Evolutionary conservation across 2,888 invertebrate genomes (phyloP).

Genomic region (Heliconius ethilla): DNA sequence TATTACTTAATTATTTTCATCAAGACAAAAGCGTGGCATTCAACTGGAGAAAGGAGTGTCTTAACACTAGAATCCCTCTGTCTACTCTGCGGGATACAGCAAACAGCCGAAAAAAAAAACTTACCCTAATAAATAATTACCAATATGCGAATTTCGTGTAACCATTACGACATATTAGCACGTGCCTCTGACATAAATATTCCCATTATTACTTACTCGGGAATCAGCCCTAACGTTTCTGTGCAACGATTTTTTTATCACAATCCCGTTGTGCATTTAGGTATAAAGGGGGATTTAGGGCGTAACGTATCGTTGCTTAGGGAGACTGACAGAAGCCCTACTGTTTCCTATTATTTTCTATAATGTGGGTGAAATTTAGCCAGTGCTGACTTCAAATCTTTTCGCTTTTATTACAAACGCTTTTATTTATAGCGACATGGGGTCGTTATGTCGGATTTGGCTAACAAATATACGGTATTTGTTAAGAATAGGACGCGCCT

Average conservation of each 20-base stretch:
- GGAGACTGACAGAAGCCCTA: slow-evolving; percentile 70
- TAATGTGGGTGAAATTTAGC: slow-evolving; percentile 81
- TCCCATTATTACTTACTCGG: slow-evolving; percentile 72
- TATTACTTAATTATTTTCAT: too few species aligned
- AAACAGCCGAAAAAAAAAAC: slow-evolving; percentile 37
- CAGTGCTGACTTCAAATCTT: slow-evolving; percentile 75
- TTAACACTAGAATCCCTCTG: too few species aligned
- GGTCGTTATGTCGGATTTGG: slow-evolving; percentile 78
- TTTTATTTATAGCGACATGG: slow-evolving; percentile 60
- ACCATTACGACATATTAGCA: slow-evolving; percentile 74
- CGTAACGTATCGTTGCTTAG: slow-evolving; percentile 75
- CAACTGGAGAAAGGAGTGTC: too few species aligned
- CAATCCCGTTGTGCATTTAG: slow-evolving; percentile 78
- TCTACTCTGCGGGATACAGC: too few species aligned
- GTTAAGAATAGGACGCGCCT: slow-evolving; percentile 75
- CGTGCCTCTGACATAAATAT: slow-evolving; percentile 79
- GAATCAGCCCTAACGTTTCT: slow-evolving; percentile 59
- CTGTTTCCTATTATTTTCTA: slow-evolving; percentile 79
- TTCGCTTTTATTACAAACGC: slow-evolving; percentile 68
- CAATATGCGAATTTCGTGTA: slow-evolving; percentile 76
- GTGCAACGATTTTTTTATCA: slow-evolving; percentile 65
- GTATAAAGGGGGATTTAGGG: slow-evolving; percentile 71
- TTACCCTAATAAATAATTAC: slow-evolving; percentile 60
- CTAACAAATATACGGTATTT: slow-evolving; percentile 80
- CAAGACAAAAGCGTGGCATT: too few species aligned